phyloP scores from a whole-genome alignment of 2,113 vertebrate genomes.

The Dasyprocta punctata region DNA sequence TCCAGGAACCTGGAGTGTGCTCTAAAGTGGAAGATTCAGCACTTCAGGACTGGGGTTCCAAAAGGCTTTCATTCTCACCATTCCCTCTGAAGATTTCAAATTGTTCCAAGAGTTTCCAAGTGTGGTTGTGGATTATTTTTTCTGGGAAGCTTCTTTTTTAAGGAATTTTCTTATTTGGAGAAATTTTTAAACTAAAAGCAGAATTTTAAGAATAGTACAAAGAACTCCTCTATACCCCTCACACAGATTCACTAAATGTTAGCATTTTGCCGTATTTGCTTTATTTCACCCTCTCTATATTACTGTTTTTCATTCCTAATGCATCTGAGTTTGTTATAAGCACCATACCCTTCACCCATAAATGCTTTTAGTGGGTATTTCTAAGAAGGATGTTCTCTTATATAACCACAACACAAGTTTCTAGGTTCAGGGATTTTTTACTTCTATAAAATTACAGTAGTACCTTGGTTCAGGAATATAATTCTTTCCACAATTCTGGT shows the following conservation, averaged over 20 bases:
- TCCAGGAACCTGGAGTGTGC: not conserved
- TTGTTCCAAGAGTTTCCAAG: not conserved
- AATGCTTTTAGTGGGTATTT: slow-evolving; percentile 11
- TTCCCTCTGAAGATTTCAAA: not conserved
- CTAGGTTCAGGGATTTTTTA: not conserved
- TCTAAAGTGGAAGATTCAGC: not conserved
- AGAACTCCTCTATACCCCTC: not conserved
- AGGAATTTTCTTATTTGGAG: not conserved
- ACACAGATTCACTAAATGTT: slow-evolving; percentile 40
- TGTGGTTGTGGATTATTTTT: slow-evolving; percentile 44
- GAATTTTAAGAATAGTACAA: slow-evolving; percentile 49
- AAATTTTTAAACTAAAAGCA: slow-evolving; percentile 51
- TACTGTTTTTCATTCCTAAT: slow-evolving; percentile 16
- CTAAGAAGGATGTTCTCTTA: slow-evolving; percentile 28
- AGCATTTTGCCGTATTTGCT: slow-evolving; percentile 42
- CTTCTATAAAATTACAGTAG: not conserved
- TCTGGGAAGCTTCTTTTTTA: not conserved
- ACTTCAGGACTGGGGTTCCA: not conserved
- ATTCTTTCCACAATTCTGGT: not conserved
- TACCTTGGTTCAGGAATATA: not conserved
- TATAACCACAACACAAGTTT: not conserved
- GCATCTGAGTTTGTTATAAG: not conserved
- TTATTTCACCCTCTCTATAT: not conserved
- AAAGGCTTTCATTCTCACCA: not conserved
- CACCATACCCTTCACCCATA: not conserved